Evolutionary conservation across 2,113 vertebrate genomes (phyloP), one percentile per base, ranked within the genome.

Genomic region (Clupea harengus): DNA sequence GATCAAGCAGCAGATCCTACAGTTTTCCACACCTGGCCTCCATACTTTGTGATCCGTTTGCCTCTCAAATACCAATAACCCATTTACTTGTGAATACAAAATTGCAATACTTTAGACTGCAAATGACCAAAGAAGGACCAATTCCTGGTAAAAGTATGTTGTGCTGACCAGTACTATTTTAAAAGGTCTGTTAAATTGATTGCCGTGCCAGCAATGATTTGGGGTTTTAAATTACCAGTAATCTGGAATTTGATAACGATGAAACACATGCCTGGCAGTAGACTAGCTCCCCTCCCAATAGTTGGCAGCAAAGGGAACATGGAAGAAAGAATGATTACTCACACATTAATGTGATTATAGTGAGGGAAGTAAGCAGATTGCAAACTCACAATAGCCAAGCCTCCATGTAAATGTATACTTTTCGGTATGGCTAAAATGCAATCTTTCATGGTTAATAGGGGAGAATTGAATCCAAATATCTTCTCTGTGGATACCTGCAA

Each of bases 271-370:
- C 72, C 72, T 78, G 72, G 72, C 72, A 78, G 25, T 78, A 1
- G 25, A 32, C 72, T 39, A 4, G 28, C 72, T 78, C 28, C 72
- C 72, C 72, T 78, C 72, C 72, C 18, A 78, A 78, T 39, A 78
- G 72, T 78, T 78, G 72, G 72, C 72, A 78, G 72, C 28, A 78
- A 78, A 78, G 28, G 10, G 72, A 67, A 28, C 64, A 28, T 22
- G 4, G 7, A 17, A 39, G 72, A 78, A 78, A 78, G 72, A 78
- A 78, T 78, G 72, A 78, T 78, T 78, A 78, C 72, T 78, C 72
- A 78, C 72, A 78, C 72, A 78, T 78, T 78, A 78, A 78, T 78
- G 28, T 78, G 72, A 78, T 78, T 78, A 78, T 39, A 78, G 13
- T 78, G 72, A 78, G 72, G 72, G 72, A 78, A 28, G 25, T 72